Evolutionary conservation across 2,113 vertebrate species (phyloP), one percentile per base, ranked within the genome.

Genomic region (Amazona guildingii): DNA sequence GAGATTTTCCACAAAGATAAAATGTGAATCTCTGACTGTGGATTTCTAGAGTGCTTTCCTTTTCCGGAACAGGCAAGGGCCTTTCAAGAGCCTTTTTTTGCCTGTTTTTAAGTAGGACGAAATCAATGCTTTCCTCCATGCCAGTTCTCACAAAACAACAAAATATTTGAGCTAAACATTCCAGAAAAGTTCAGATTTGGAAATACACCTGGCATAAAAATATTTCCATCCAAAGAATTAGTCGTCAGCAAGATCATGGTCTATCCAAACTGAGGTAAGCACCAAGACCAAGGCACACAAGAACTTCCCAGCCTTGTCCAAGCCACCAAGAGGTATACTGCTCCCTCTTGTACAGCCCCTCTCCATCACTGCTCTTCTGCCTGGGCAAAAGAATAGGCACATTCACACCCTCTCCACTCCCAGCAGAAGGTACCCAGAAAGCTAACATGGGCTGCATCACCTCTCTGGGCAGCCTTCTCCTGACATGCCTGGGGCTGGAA

Each of bases 1-100:
- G 61, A 72, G 76, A 92, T 87, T 87, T 87, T 92, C 82, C 73
- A 63, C 73, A 24, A 27, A 93, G 72, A 90, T 59, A 77, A 81
- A 92, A 41, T 1, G 3, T 1, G 1, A 31, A 29, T 33, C 79
- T 90, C 83, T 77, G 21, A 77, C 44, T 85, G 64, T 54, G 35
- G 61, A 80, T 94, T 80, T 72, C 31, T 43, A 28, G 66, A 73
- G 18, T 28, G 19, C 23, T 11, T 28, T 93, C 59, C 25, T 74
- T 33, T 83, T 77, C 63, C 88, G 59, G 39, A 86, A 77, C 21
- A 74, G 33, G 21, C 62, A 83, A 31, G 8, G 14, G 4, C 11
- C 7, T 80, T 94, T 83, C 29, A 20, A 73, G 85, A 64, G 11
- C 5, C 16, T 20, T 4, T 73, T 29, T 43, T 80, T 54, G 44